Evolutionary conservation across 1,140 invertebrate species (phyloP).

Genomic region (Andrena cerasifolii): DNA sequence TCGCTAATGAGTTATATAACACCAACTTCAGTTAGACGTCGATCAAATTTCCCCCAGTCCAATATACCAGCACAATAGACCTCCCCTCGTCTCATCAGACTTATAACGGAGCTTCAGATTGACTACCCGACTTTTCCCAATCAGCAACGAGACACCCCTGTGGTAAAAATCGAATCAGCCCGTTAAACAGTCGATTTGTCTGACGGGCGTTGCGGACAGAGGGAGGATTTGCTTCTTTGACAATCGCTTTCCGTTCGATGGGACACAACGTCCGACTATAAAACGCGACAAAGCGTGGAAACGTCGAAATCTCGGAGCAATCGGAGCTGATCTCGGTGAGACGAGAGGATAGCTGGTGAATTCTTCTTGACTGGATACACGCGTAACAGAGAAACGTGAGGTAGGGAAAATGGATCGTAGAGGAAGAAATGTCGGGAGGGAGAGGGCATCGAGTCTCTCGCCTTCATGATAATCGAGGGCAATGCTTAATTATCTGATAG

Average conservation of each 20-base stretch:
- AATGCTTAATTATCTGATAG: slow-evolving; percentile 27
- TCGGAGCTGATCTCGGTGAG: neutral
- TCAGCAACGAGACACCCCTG: slow-evolving; percentile 5
- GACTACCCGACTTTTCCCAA: neutral
- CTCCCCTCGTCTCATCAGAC: too few relatives aligned
- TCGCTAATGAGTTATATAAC: too few relatives aligned
- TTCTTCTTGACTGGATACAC: too few relatives aligned
- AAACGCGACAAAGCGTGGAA: neutral
- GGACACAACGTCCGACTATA: neutral
- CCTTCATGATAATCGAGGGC: neutral
- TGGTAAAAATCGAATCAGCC: slow-evolving; percentile 7
- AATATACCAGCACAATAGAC: neutral
- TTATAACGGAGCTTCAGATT: neutral
- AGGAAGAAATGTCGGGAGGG: neutral
- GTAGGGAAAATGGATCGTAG: neutral
- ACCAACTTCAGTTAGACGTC: neutral
- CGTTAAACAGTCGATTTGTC: neutral
- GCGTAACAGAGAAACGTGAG: neutral
- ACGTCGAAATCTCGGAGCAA: slow-evolving; percentile 5
- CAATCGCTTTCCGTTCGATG: slow-evolving; percentile 11
- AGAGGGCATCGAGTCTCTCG: neutral
- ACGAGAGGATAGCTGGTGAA: neutral
- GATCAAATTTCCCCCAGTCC: neutral
- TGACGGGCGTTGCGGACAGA: neutral
- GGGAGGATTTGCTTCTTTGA: slow-evolving; percentile 1